Conservation (phyloP, 2,797 vertebrate genomes). For the Odontamblyopus lacepedii region DNA sequence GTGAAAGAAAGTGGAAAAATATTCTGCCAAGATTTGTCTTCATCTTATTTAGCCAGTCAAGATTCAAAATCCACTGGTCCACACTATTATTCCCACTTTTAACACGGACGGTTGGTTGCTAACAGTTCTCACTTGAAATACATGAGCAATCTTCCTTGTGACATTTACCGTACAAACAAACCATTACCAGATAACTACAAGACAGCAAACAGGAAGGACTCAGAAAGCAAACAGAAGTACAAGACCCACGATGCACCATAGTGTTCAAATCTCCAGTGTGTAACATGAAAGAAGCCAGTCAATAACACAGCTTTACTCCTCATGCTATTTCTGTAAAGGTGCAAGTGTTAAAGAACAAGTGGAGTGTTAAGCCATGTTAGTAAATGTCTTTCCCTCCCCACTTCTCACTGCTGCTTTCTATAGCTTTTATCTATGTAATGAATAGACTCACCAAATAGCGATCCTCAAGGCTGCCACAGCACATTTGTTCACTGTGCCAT, state of each 20-base stretch:
- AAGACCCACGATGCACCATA: slow-evolving; percentile 35
- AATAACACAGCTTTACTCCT: slow-evolving; percentile 3
- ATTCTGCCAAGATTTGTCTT: slow-evolving; percentile 34
- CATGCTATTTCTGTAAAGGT: slow-evolving; percentile 14
- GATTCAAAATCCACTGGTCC: background rate
- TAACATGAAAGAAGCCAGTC: slow-evolving; percentile 10
- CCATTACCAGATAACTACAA: background rate
- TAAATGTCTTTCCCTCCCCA: slow-evolving; percentile 19
- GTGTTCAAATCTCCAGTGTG: slow-evolving; percentile 31
- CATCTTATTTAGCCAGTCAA: slow-evolving; percentile 3
- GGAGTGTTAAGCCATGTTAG: slow-evolving; percentile 16
- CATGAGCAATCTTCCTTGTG: slow-evolving; percentile 6
- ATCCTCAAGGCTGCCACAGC: slow-evolving; percentile 37
- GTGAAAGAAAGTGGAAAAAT: slow-evolving; percentile 42
- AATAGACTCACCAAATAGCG: slow-evolving; percentile 36
- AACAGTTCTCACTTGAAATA: background rate
- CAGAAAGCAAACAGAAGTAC: slow-evolving; percentile 17
- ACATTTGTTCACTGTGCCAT: slow-evolving; percentile 19
- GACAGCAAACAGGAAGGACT: background rate
- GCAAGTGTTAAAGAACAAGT: slow-evolving; percentile 24
- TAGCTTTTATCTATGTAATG: slow-evolving; percentile 21
- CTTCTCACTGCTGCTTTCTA: background rate
- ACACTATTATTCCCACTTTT: background rate
- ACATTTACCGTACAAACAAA: slow-evolving; percentile 12
- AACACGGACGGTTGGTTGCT: background rate